Conservation (phyloP, 92 coral and sea anemone genomes). For the Siderastrea siderea region DNA sequence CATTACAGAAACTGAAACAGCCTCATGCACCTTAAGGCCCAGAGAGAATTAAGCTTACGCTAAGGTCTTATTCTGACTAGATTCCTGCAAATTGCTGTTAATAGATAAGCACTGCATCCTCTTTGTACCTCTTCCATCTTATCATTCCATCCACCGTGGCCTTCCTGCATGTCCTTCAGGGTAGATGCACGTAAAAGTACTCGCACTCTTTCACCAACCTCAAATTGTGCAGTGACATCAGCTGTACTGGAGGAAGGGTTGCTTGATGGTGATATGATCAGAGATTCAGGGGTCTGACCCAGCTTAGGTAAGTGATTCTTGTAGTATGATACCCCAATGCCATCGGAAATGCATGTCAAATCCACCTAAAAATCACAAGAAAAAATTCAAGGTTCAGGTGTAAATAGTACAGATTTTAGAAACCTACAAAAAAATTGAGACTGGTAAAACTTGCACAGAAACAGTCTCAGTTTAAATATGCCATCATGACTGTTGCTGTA, state of each 20-base stretch:
- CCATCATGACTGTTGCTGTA: not conserved
- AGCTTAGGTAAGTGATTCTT: slow-evolving; percentile 84
- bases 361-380: slow-evolving; percentile 68
- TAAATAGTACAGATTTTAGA: not conserved
- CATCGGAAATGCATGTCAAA: slow-evolving; percentile 45
- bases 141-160: slow-evolving; percentile 87
- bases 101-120: not conserved
- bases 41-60: no score
- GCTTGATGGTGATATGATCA: slow-evolving; percentile 45
- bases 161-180: slow-evolving; percentile 74
- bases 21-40: no score
- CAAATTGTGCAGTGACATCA: slow-evolving; percentile 11
- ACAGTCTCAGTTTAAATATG: no score
- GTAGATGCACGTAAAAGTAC: slow-evolving; percentile 36
- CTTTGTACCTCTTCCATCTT: slow-evolving; percentile 82
- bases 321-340: slow-evolving; percentile 73
- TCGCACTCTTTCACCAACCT: slow-evolving; percentile 66
- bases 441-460: no score
- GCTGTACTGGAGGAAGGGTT: not conserved
- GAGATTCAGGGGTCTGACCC: slow-evolving; percentile 69
- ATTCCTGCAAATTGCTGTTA: no score
- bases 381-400: not conserved
- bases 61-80: no score
- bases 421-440: no score
- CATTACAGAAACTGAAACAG: no score